Evolutionary conservation across 2,888 invertebrate genomes (phyloP), one percentile per base, ranked within the genome.

Genomic region (Myathropa florea): DNA sequence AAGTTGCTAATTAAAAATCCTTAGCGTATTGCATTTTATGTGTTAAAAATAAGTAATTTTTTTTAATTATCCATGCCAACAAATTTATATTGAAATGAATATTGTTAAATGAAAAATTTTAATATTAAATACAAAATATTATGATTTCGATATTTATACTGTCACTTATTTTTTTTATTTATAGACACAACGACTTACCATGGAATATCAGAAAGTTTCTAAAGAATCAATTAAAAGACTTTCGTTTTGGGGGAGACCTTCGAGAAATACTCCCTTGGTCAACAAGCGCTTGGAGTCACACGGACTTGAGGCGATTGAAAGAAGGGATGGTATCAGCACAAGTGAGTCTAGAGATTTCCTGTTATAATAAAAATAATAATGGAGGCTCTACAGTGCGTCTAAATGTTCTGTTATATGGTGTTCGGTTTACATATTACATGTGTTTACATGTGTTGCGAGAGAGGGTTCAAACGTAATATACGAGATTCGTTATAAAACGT

Each of bases 321-420:
- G 94, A 95, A 91, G 96, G 97, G 87, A 94, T 95, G 93, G 94
- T 97, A 65, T 96, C 96, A 21, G 96, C 96, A 21, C 96, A 96
- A 94, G 95, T 95, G 91, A 93, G 89, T 88, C 4, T 14, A 65
- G 60, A n/a, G n/a, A n/a, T n/a, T 39, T 6, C 6, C 3, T 24
- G 12, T 30, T 55, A 24, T 64, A 61, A 72, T n/a, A n/a, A n/a
- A n/a, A n/a, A n/a, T n/a, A n/a, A n/a, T n/a, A n/a, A n/a, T n/a
- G n/a, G n/a, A n/a, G n/a, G n/a, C n/a, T n/a, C n/a, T n/a, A n/a
- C n/a, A n/a, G n/a, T n/a, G n/a, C n/a, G n/a, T n/a, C n/a, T n/a
- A n/a, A n/a, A n/a, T n/a, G n/a, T n/a, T n/a, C n/a, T n/a, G n/a
- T n/a, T n/a, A n/a, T n/a, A n/a, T n/a, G n/a, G n/a, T n/a, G n/a